Evolutionary conservation across 2,888 invertebrate species (phyloP).

Genomic region (Eupsilia transversa): DNA sequence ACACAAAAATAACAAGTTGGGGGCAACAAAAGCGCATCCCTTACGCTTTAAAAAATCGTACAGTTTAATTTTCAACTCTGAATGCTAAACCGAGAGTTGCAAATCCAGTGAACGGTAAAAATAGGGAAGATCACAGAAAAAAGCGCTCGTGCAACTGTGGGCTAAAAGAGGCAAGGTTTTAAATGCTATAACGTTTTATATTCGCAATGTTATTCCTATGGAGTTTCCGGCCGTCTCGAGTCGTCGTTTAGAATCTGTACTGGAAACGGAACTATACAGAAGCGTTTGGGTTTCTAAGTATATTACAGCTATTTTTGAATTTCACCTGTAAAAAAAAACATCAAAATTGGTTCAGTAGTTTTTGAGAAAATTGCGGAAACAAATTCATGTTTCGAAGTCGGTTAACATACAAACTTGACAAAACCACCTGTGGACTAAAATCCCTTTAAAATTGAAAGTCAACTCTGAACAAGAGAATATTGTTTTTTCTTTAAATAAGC

Average conservation of each 20-base stretch:
- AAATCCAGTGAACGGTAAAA: not conserved
- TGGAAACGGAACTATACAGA: slow-evolving; percentile 39
- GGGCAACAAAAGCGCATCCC: no score
- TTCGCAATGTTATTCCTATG: slow-evolving; percentile 65
- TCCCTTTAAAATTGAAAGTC: not conserved
- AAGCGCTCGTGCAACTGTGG: not conserved
- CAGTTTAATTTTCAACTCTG: not conserved
- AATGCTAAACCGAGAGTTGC: not conserved
- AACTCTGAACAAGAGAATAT: not conserved
- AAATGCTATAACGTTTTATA: slow-evolving; percentile 52
- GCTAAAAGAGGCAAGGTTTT: slow-evolving; percentile 25
- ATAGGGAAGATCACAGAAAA: not conserved
- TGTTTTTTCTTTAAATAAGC: not conserved
- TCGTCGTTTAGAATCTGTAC: slow-evolving; percentile 60
- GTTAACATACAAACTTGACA: no score
- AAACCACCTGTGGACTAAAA: not conserved
- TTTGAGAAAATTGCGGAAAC: not conserved
- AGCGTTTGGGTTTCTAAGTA: slow-evolving; percentile 45
- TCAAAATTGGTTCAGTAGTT: not conserved
- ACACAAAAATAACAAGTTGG: no score
- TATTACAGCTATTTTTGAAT: not conserved
- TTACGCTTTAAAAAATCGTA: not conserved
- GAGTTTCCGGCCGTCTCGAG: slow-evolving; percentile 60
- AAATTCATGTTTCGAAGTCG: not conserved
- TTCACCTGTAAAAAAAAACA: not conserved